Evolutionary conservation across 2,797 vertebrate species (phyloP), one percentile per base, ranked within the genome.

Genomic region (Cephalopachus bancanus): DNA sequence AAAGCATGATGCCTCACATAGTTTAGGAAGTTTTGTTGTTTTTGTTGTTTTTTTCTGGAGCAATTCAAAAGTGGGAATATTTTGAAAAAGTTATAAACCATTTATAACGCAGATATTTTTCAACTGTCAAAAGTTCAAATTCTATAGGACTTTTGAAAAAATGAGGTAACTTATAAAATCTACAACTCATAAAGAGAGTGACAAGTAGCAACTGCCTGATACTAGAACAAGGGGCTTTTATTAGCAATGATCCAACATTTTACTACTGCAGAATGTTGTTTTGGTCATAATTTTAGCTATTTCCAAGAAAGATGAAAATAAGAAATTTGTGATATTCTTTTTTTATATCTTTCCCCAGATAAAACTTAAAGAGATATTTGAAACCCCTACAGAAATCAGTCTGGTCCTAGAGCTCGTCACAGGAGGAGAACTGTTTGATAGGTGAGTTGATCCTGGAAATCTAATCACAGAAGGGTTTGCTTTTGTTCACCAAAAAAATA

Each of bases 361-460:
- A 98, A 99, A 99, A 98, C 98, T 99, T 98, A 99, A 99, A 98
- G 99, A 99, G 97, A 99, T 99, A 98, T 99, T 99, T 98, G 99
- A 99, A 98, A 99, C 99, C 0, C 99, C 99, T 59, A 98, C 98
- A 96, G 99, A 99, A 98, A 99, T 99, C 97, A 99, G 99, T 95
- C 99, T 99, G 97, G 99, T 99, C 95, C 98, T 99, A 97, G 99
- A 99, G 93, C 91, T 99, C 33, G 99, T 99, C 97, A 99, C 99
- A 10, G 99, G 99, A 97, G 99, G 99, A 96, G 99, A 99, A 79
- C 98, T 99, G 10, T 99, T 99, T 98, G 99, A 99, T 98, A 99
- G 99, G 99, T 99, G 76, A 98, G 98, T 98, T 95, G 37, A 8
- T 11, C 28, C 16, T 97, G 49, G 6, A 10, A 30, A 62, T 55